Conservation (phyloP, 2,888 invertebrate species). For the Callinectes sapidus region DNA sequence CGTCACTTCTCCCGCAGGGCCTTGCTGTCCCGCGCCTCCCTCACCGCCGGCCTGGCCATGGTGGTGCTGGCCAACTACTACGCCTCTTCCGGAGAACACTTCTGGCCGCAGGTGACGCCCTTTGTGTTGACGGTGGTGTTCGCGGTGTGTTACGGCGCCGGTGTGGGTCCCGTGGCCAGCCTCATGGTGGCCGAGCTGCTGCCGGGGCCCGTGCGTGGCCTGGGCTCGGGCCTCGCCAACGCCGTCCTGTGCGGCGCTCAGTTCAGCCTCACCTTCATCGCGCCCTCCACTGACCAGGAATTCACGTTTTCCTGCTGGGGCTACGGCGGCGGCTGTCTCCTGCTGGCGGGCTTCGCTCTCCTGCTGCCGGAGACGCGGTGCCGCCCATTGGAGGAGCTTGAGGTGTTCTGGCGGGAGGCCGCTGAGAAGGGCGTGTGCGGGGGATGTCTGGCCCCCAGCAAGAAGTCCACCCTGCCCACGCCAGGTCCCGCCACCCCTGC, state of each 20-base stretch:
- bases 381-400: conserved; percentile 50
- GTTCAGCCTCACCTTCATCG: conserved; percentile 55
- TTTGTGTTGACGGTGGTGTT: conserved; percentile 51
- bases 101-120: conserved; percentile 47
- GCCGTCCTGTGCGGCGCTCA: conserved; percentile 43
- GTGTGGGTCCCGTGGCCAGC: conserved; percentile 58
- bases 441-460: background rate
- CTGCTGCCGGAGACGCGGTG: conserved; percentile 59
- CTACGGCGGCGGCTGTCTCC: conserved; percentile 54
- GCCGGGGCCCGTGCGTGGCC: conserved; percentile 60
- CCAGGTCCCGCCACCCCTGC: background rate
- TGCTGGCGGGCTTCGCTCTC: conserved; percentile 49
- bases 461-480: background rate
- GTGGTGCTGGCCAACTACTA: conserved; percentile 44
- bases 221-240: conserved; percentile 55
- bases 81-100: background rate
- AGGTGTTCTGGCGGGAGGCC: conserved; percentile 49
- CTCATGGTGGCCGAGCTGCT: conserved; percentile 62
- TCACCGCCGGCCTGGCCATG: conserved; percentile 48
- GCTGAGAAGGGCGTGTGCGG: background rate
- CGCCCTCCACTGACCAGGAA: background rate
- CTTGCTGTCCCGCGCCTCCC: conserved; percentile 39
- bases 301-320: conserved; percentile 50
- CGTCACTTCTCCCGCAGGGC: conserved; percentile 45
- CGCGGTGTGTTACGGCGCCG: conserved; percentile 56